phyloP scores from a whole-genome alignment of 1,140 invertebrate genomes.

The Hyphantria cunea region DNA sequence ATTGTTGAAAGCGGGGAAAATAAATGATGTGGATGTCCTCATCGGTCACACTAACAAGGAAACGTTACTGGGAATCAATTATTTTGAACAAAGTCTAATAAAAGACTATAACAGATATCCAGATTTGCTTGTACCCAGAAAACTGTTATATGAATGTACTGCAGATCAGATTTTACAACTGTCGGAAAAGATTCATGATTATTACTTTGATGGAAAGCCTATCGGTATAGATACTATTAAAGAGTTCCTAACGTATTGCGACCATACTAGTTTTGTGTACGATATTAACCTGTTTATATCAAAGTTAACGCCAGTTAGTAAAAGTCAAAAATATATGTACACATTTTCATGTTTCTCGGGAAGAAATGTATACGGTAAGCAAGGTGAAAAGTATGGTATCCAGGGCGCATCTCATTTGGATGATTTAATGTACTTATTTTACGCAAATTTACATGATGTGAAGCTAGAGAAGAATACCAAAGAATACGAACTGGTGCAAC shows the following conservation, averaged over 20 bases:
- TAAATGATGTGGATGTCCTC: constrained; percentile 81
- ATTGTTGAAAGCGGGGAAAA: constrained; percentile 56
- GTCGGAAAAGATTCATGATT: constrained; percentile 50
- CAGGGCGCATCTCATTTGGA: constrained; percentile 35
- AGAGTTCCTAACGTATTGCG: constrained; percentile 48
- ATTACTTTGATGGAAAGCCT: constrained; percentile 66
- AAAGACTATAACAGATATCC: constrained; percentile 8
- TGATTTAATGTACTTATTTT: constrained; percentile 41
- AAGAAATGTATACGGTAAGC: constrained; percentile 25
- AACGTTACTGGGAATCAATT: constrained; percentile 46
- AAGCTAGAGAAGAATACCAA: neutral
- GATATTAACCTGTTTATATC: constrained; percentile 7
- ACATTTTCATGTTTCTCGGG: constrained; percentile 15
- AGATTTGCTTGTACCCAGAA: constrained; percentile 31
- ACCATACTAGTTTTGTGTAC: constrained; percentile 37
- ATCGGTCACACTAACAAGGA: constrained; percentile 82
- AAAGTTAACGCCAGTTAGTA: neutral
- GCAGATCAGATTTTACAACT: constrained; percentile 39
- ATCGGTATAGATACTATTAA: constrained; percentile 40
- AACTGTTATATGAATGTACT: constrained; percentile 23
- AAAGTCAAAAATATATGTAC: constrained; percentile 1
- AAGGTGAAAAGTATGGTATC: constrained; percentile 10
- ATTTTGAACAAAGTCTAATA: neutral
- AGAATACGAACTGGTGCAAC: constrained; percentile 7
- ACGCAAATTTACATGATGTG: constrained; percentile 4